These are phyloP conservation scores for Oryzias melastigma DNA, from an alignment of 2,113 vertebrate species.

Conservation along the genomic window DNA sequence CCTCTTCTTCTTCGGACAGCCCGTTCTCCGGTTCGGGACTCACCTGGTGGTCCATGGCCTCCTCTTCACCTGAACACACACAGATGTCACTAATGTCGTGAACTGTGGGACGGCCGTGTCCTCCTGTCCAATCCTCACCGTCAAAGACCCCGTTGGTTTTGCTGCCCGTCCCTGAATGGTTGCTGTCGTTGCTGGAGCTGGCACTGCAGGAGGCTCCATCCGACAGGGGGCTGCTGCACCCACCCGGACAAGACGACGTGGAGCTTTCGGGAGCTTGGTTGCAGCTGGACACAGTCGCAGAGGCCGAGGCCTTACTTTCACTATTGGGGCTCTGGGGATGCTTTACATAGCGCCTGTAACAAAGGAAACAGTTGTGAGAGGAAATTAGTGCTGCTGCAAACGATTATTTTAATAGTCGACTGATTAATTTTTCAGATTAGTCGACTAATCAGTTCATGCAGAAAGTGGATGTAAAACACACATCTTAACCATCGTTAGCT, in stretches of 20 bases:
- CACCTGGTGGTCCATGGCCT: conserved; percentile 95
- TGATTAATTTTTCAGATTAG: no score
- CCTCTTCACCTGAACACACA: conserved; percentile 80
- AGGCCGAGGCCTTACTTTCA: conserved; percentile 70
- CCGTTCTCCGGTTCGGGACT: conserved; percentile 79
- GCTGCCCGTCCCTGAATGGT: conserved; percentile 78
- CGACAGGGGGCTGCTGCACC: conserved; percentile 64
- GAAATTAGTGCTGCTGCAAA: background rate
- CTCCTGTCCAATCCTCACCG: conserved; percentile 70
- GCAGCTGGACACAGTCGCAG: conserved; percentile 70
- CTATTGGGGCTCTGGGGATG: conserved; percentile 73
- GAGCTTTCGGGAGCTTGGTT: conserved; percentile 71
- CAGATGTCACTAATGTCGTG: background rate
- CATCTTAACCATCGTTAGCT: no score
- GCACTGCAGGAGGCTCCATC: conserved; percentile 74
- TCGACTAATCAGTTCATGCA: no score
- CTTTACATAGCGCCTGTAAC: conserved; percentile 87
- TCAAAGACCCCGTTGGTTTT: conserved; percentile 83
- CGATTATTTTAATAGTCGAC: no score
- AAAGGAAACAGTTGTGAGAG: background rate
- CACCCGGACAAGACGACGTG: conserved; percentile 56
- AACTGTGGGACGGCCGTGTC: background rate
- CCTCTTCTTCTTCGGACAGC: conserved; percentile 77
- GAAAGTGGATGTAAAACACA: no score
- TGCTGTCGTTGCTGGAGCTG: conserved; percentile 69